These are phyloP conservation scores for Eueides isabella DNA, from an alignment of 1,140 invertebrate species.

Conservation along the genomic window DNA sequence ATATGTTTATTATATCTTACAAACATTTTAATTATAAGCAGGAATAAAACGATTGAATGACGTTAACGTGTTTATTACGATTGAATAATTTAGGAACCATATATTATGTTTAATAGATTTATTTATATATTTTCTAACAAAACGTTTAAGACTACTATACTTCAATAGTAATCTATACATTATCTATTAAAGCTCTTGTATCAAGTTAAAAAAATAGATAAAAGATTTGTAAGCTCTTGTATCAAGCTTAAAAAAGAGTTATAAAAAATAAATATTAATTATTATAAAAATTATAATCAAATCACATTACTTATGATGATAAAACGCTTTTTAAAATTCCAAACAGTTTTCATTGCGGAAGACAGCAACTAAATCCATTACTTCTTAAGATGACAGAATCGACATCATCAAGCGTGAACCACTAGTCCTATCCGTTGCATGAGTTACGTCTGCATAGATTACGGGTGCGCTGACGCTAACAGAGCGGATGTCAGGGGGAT, in stretches of 20 bases:
- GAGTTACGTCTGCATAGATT: conserved; percentile 55
- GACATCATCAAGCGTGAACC: conserved; percentile 33
- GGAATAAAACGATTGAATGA: neutral
- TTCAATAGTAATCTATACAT: too few species aligned
- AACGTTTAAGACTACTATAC: too few species aligned
- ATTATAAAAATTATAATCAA: too few species aligned
- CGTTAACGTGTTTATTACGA: neutral
- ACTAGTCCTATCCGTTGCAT: conserved; percentile 50
- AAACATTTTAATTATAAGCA: neutral
- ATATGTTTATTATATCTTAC: neutral
- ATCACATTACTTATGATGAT: too few species aligned
- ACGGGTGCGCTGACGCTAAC: conserved; percentile 56
- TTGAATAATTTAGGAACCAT: neutral
- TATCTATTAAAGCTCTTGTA: too few species aligned
- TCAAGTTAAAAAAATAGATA: too few species aligned
- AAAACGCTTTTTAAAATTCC: too few species aligned
- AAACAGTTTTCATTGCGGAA: neutral
- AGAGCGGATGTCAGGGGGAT: conserved; percentile 56
- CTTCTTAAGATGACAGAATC: conserved; percentile 21
- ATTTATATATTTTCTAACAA: too few species aligned
- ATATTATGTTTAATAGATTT: too few species aligned
- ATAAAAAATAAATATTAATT: too few species aligned
- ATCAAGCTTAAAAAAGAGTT: too few species aligned
- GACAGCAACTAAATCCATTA: neutral
- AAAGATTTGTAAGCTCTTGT: too few species aligned